Evolutionary conservation across 2,888 invertebrate species (phyloP), one percentile per base, ranked within the genome.

Genomic region (Heliothis peltigera): DNA sequence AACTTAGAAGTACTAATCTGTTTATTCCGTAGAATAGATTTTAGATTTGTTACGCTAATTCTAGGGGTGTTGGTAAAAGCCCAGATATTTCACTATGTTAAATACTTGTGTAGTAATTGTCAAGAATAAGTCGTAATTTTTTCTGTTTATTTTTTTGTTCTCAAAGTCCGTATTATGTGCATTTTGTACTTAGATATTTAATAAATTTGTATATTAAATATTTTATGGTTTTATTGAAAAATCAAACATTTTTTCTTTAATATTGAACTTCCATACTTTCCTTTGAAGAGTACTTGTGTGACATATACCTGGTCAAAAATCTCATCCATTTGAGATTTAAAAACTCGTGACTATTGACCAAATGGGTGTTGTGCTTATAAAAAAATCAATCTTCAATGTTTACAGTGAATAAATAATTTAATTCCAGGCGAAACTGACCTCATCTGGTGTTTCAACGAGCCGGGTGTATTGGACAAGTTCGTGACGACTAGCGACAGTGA

Each of bases 401-500:
- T 17, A 10, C 22, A 42, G 4, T 5, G 18, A 32, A 10, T 25
- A 21, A 15, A 28, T 69, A 1, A 15, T 44, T 7, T 22, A 17
- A 47, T 89, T 89, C 2, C 83, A 95, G 96, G 97, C 47, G 98
- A 98, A 92, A 96, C 96, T 5, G 97, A 98, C 82, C 90, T 97
- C 35, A 84, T 96, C 1, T 98, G 97, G 96, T 96, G 96, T 81
- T 98, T 98, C 88, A 95, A 95, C 75, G 92, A 96, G 43, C 94
- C 95, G 0, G 91, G 95, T 21, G 95, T 95, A 0, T 81, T 98
- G 4, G 95, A 97, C 1, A 92, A 96, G 46, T 98, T 98, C 96
- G 91, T 97, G 17, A 96, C 97, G 0, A 97, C 98, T 0, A 92
- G 96, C 58, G 99, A 99, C 87, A 96, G 96, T 66, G 98, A 98